A percentile compares a stretch with the other conserved stretches of the same genome.
Conservation (phyloP, 2,888 invertebrate genomes). For the Ariolimax columbianus region DNA sequence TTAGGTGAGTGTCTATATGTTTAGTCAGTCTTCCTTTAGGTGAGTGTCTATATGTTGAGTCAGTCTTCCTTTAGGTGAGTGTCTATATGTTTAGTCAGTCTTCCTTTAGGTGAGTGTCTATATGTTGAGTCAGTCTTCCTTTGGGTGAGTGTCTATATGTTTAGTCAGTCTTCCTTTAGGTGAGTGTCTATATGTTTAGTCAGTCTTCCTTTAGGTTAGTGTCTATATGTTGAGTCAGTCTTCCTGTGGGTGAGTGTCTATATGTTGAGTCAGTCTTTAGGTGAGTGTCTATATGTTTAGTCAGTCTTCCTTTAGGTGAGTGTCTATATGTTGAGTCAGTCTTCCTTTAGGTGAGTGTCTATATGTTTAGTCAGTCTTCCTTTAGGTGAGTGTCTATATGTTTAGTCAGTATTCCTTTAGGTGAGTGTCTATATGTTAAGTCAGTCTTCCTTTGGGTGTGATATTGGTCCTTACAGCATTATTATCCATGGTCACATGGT, state of each 20-base stretch:
- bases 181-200: not conserved
- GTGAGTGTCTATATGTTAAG: too few relatives aligned
- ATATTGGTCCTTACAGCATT: too few relatives aligned
- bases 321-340: too few relatives aligned
- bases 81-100: too few relatives aligned
- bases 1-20: conserved; percentile 84
- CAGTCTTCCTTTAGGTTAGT: not conserved
- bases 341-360: too few relatives aligned
- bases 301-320: too few relatives aligned
- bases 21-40: not conserved
- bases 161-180: not conserved
- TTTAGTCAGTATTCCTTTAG: too few relatives aligned
- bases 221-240: not conserved
- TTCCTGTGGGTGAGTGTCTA: not conserved
- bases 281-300: not conserved
- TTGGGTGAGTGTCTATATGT: not conserved
- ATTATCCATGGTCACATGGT: too few relatives aligned
- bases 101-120: not conserved
- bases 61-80: not conserved
- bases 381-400: too few relatives aligned
- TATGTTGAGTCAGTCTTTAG: not conserved
- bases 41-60: not conserved
- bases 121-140: not conserved
- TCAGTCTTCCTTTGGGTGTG: too few relatives aligned
- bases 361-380: too few relatives aligned